Base-by-base conservation (phyloP, 2,113 vertebrate genomes). In the Mola mola region DNA sequence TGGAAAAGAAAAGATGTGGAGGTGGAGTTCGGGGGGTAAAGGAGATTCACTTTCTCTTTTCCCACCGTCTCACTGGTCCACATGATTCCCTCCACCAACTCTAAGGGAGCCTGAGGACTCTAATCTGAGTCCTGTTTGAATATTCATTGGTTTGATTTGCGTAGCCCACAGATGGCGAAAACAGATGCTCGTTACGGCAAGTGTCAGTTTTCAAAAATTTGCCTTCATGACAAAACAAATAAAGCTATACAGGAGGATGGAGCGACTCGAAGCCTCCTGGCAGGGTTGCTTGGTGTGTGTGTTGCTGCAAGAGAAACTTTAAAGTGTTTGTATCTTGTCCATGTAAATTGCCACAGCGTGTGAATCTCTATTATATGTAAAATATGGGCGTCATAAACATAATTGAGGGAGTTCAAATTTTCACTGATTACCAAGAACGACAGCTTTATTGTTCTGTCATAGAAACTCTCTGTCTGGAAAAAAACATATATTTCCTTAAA, bases 121-220 rank as follows among this genome's bases (percentile, higher is more conserved):
- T 47, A 75, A 86, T 89, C 86, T 43, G 72, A 78, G 49, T 87
- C 78, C 74, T 82, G 65, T 80, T 87, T 78, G 88, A 91, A 90
- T 94, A 93, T 93, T 92, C 93, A 93, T 90, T 50, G 63, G 75
- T 64, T 66, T 83, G 40, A 86, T 93, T 92, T 93, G 91, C 88
- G 85, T 88, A 74, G 44, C 63, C 41, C 58, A 53, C 92, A 91
- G 90, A 93, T 91, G 92, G 91, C 17, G 22, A 52, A 69, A 89
- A 85, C 93, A 93, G 92, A 86, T 87, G 87, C 85, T 86, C 74
- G 79, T 90, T 86, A 86, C 34, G 44, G 86, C 68, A 78, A 86
- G 84, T 79, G 86, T 87, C 89, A 85, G 55, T 84, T 89, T 88
- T 88, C 72, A 62, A 84, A 85, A 82, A 91, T 89, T 83, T 90